Conservation (phyloP, 2,113 vertebrate species). For the Ptychochromis oligacanthus region DNA sequence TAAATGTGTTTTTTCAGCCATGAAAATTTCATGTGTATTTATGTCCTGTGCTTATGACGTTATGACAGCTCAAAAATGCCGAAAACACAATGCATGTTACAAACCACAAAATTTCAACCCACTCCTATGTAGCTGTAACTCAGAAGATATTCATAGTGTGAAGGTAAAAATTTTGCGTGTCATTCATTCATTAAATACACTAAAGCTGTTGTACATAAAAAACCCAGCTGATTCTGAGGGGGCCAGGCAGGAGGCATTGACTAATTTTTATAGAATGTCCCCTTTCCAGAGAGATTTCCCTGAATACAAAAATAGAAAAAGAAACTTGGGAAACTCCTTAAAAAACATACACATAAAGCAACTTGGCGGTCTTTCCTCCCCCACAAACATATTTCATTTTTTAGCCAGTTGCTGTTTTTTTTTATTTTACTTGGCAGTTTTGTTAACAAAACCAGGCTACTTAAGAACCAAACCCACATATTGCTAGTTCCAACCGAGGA, state of each 20-base stretch:
- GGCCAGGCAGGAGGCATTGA: background rate
- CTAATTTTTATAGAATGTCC: slow-evolving; percentile 3
- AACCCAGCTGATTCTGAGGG: background rate
- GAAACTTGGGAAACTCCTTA: slow-evolving; percentile 76
- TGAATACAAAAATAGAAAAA: slow-evolving; percentile 88
- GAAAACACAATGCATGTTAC: background rate
- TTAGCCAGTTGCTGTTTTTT: slow-evolving; percentile 82
- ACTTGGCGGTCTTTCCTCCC: slow-evolving; percentile 43
- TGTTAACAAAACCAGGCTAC: slow-evolving; percentile 84
- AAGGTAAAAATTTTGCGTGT: background rate
- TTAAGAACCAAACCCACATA: slow-evolving; percentile 84
- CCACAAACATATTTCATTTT: slow-evolving; percentile 54
- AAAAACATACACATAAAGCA: slow-evolving; percentile 72
- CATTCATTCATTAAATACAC: background rate
- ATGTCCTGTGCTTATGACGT: too few species aligned
- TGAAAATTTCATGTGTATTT: too few species aligned
- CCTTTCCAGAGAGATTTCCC: slow-evolving; percentile 69
- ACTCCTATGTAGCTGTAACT: background rate
- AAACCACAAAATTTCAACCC: background rate
- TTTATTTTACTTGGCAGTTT: slow-evolving; percentile 85
- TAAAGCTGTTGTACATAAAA: background rate
- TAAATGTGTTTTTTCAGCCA: too few species aligned
- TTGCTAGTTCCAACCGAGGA: slow-evolving; percentile 76
- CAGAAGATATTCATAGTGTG: background rate
- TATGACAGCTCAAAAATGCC: background rate